Base-by-base conservation (phyloP, 2,888 invertebrate species). In the Mimas tiliae region DNA sequence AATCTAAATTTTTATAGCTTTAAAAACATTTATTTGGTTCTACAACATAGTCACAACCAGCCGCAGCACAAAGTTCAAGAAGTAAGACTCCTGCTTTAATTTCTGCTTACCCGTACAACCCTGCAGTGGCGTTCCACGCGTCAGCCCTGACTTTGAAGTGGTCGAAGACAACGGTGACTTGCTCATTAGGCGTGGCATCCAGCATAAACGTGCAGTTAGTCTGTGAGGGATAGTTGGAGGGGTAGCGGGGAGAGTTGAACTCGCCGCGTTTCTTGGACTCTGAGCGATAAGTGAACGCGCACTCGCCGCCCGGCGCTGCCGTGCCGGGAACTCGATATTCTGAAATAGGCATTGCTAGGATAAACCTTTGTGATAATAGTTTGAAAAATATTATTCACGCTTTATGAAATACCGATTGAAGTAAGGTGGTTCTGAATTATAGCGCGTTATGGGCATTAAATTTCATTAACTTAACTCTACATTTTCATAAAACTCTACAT, bases 301-400 rank as follows among this genome's bases (percentile, higher is more conserved):
- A 99, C 78, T 96, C 96, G 69, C 98, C 98, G 79, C 97, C 97
- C 7, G 98, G 98, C 33, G 98, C 97, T 33, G 98, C 97, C 0
- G 98, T 98, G 62, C 99, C 99, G 65, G 98, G 98, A 82, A 99
- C 98, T 75, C 97, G 97, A 87, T 98, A 98, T 91, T 98, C 98
- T 95, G 1, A 72, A 73, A 64, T 47, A 87, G 19, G 16, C 11
- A 50, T 16, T 27, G 6, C 4, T 27, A 9, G 27, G 11, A 27
- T 53, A n/a, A 48, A 16, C 7, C 7, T 1, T 33, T 27, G 27
- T 27, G 14, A 53, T 27, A 33, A n/a, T n/a, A n/a, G 1, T 0
- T n/a, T n/a, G 27, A 33, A 1, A 0, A 33, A 6, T 53, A 27
- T 27, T 27, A 27, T 27, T n/a, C n/a, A 27, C 27, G 27, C 27